These are phyloP conservation scores for Serranus cabrilla DNA, from an alignment of 2,797 vertebrate species.

Conservation along the genomic window DNA sequence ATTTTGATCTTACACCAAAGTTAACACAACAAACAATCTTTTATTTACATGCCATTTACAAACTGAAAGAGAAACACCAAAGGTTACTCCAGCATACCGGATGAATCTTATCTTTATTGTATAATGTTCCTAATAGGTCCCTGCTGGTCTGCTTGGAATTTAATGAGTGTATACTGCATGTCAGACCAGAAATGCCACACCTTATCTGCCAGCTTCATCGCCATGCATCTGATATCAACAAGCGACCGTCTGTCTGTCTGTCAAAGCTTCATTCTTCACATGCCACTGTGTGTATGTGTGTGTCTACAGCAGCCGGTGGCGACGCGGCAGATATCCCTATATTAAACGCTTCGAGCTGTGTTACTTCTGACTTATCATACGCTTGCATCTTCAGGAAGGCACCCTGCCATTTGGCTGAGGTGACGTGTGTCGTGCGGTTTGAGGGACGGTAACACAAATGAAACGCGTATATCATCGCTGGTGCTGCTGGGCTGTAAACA, in stretches of 20 bases:
- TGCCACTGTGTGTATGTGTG: constrained; percentile 46
- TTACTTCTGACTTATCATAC: constrained; percentile 42
- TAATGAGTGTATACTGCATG: constrained; percentile 24
- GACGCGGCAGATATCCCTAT: constrained; percentile 32
- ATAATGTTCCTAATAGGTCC: constrained; percentile 1
- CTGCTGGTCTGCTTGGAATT: constrained; percentile 45
- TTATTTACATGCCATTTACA: neutral
- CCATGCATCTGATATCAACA: constrained; percentile 59
- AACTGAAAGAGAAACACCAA: constrained; percentile 10
- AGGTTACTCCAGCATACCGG: constrained; percentile 20
- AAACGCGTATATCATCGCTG: constrained; percentile 22
- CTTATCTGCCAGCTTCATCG: constrained; percentile 59
- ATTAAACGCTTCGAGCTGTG: constrained; percentile 29
- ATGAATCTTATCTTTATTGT: constrained; percentile 52
- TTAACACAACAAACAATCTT: neutral
- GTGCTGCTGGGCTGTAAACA: constrained; percentile 38
- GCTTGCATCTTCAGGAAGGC: constrained; percentile 47
- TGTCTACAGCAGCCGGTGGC: constrained; percentile 43
- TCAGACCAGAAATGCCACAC: constrained; percentile 61
- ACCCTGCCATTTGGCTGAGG: constrained; percentile 39
- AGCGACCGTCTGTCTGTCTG: constrained; percentile 49
- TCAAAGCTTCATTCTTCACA: constrained; percentile 71
- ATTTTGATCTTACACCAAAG: neutral
- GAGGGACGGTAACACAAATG: constrained; percentile 33
- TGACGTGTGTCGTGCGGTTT: constrained; percentile 45